Evolutionary conservation across 2,888 invertebrate genomes (phyloP), one percentile per base, ranked within the genome.

Genomic region (Drosophila siamana): DNA sequence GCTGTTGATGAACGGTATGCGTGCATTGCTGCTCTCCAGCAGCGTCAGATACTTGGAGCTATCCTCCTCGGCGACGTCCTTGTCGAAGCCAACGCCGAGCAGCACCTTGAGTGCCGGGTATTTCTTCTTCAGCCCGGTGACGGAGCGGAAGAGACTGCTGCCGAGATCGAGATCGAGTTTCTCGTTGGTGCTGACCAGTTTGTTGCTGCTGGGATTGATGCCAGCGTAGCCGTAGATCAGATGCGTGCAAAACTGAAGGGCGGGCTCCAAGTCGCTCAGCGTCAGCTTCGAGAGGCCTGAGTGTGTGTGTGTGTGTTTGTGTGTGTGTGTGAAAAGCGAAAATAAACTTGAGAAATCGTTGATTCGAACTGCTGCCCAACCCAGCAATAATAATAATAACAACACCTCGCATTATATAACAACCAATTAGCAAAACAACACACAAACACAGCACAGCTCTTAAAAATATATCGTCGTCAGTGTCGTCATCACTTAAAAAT

Each of bases 251-350:
- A 95, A 95, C 26, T 95, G 94, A 19, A 97, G 91, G 0, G 96
- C 96, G 0, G 95, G 95, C 75, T 95, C 95, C 88, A 97, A 87
- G 89, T 96, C 96, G 41, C 93, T 91, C 0, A 95, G 92, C 88
- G 95, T 94, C 92, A 96, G 95, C 88, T 96, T 96, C 47, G 95
- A 96, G 91, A 96, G 95, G 84, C 96, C 97, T 97, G 92, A 85
- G 2, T 85, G 11, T 13, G 2, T n/a, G n/a, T n/a, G n/a, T n/a
- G n/a, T n/a, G n/a, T n/a, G n/a, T n/a, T n/a, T n/a, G n/a, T n/a
- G n/a, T n/a, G n/a, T n/a, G n/a, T n/a, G n/a, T n/a, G n/a, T n/a
- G n/a, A 0, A 50, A 46, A 7, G 11, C 11, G 11, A 26, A 24
- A 52, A 11, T 47, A 33, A 33, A 33, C 33, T 33, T 33, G n/a